These are phyloP conservation scores for Parthenolecanium corni DNA, from an alignment of 2,888 invertebrate genomes.

Conservation along the genomic window DNA sequence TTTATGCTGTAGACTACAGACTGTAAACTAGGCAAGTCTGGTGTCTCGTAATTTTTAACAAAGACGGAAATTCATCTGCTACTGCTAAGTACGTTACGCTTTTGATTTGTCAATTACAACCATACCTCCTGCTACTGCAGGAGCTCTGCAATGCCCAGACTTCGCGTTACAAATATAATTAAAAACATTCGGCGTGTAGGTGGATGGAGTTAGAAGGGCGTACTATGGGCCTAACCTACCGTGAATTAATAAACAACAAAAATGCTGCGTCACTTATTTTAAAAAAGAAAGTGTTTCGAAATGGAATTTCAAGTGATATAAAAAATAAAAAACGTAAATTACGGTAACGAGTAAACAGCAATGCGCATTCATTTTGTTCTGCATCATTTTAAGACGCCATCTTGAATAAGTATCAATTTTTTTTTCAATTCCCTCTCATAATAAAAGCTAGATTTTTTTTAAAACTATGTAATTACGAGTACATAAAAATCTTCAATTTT, in stretches of 20 bases:
- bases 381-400: not conserved
- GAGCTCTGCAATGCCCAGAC: not conserved
- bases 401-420: no score
- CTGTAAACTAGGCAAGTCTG: no score
- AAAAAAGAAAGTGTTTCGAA: slow-evolving; percentile 19
- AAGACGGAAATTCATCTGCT: no score
- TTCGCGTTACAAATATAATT: slow-evolving; percentile 19
- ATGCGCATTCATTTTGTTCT: not conserved
- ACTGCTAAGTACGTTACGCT: slow-evolving; percentile 5
- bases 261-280: slow-evolving; percentile 19
- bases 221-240: slow-evolving; percentile 4
- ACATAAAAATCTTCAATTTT: no score
- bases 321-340: not conserved
- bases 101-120: slow-evolving; percentile 25
- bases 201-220: not conserved
- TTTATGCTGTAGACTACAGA: no score
- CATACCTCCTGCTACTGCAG: no score
- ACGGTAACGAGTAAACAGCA: not conserved
- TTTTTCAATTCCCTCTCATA: no score
- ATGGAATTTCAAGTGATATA: not conserved
- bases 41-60: no score
- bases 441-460: no score
- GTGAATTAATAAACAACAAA: slow-evolving; percentile 24
- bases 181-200: slow-evolving; percentile 1
- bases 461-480: no score